Evolutionary conservation across 1,140 invertebrate genomes (phyloP).

Genomic region (Philotrypesis tridentata): DNA sequence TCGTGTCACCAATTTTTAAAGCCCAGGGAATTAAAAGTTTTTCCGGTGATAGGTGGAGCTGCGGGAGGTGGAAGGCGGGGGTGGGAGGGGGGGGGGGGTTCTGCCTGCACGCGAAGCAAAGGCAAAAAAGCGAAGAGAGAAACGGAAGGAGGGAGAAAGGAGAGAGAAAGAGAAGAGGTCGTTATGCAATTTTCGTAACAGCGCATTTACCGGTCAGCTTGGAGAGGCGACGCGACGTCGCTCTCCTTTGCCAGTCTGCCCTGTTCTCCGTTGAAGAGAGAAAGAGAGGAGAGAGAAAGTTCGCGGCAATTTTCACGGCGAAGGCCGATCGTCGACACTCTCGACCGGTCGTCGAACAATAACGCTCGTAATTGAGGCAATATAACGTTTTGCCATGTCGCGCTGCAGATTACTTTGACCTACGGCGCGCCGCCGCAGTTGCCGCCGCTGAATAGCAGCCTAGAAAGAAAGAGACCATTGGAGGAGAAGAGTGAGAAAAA

Average conservation of each 20-base stretch:
- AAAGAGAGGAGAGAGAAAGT: neutral
- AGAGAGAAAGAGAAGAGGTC: neutral
- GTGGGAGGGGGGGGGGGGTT: no score
- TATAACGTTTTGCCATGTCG: slow-evolving; percentile 50
- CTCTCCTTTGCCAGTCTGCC: neutral
- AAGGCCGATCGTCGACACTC: slow-evolving; percentile 34
- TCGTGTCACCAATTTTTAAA: neutral
- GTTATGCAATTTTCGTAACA: slow-evolving; percentile 33
- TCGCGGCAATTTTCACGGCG: slow-evolving; percentile 34
- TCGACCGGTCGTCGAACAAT: slow-evolving; percentile 26
- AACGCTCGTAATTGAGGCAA: slow-evolving; percentile 49
- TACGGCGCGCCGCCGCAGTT: neutral
- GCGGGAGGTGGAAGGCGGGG: no score
- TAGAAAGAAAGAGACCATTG: neutral
- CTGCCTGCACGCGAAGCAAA: neutral
- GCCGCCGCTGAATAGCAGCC: neutral
- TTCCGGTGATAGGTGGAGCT: neutral
- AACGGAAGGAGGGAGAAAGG: neutral
- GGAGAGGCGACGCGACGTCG: neutral
- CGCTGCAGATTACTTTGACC: slow-evolving; percentile 31
- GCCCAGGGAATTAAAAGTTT: neutral
- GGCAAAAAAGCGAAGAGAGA: slow-evolving; percentile 14
- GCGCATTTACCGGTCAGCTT: neutral
- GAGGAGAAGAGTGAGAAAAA: slow-evolving; percentile 25
- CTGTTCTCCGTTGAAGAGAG: neutral